Evolutionary conservation across 2,113 vertebrate species (phyloP).

Genomic region (Lichenostomus cassidix): DNA sequence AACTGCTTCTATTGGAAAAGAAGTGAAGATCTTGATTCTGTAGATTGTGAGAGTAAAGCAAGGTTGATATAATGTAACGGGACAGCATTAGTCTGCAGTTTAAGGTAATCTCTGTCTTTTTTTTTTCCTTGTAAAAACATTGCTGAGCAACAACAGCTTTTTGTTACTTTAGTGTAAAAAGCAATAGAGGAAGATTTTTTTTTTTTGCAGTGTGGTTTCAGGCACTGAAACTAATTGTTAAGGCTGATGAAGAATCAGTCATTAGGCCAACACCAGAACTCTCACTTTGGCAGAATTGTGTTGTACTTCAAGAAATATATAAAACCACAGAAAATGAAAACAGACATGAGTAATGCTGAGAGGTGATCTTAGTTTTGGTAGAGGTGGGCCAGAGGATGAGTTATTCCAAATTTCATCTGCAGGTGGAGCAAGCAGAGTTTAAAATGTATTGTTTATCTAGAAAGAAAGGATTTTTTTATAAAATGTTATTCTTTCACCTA

Average conservation of each 20-base stretch:
- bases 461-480: not conserved
- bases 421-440: slow-evolving; percentile 37
- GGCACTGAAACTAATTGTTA: not conserved
- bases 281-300: not conserved
- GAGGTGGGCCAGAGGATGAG: not conserved
- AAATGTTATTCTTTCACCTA: not conserved
- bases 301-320: not conserved
- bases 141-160: not conserved
- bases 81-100: not conserved
- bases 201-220: not conserved
- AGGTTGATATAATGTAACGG: not conserved
- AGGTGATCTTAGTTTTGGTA: not conserved
- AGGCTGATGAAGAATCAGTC: not conserved
- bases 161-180: not conserved
- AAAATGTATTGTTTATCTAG: not conserved
- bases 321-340: not conserved
- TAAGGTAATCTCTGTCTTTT: not conserved
- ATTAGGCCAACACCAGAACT: not conserved
- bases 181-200: not conserved
- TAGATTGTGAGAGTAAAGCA: not conserved
- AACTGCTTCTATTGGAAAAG: not conserved
- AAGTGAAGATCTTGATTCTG: not conserved
- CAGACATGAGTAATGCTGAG: not conserved
- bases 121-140: not conserved
- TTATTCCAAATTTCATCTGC: slow-evolving; percentile 34